These are phyloP conservation scores for Oncopeltus fasciatus DNA, from an alignment of 1,140 invertebrate genomes.

Conservation along the genomic window DNA sequence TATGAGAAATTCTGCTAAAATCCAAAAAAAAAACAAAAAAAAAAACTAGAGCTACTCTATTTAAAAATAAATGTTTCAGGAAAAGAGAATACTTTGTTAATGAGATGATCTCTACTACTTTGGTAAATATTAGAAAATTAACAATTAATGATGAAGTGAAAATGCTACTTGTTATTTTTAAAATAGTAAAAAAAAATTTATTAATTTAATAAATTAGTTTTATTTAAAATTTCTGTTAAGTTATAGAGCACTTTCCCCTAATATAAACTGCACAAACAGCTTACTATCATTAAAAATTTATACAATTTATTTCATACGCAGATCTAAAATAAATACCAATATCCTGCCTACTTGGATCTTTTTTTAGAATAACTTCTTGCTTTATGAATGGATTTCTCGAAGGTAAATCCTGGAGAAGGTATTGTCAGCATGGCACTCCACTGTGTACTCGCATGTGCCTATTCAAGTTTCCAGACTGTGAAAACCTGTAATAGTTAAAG, in stretches of 20 bases:
- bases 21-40: too few species aligned
- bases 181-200: not conserved
- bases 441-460: slow-evolving; percentile 96
- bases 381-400: not conserved
- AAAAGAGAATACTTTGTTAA: too few species aligned
- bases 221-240: not conserved
- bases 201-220: not conserved
- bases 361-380: not conserved
- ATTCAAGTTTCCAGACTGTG: slow-evolving; percentile 95
- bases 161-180: too few species aligned
- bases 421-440: slow-evolving; percentile 26
- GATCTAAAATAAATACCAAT: too few species aligned
- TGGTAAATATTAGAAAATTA: too few species aligned
- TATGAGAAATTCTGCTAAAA: too few species aligned
- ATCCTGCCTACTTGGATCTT: too few species aligned
- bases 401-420: not conserved
- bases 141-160: too few species aligned
- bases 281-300: not conserved
- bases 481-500: slow-evolving; percentile 59
- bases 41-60: too few species aligned
- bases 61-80: too few species aligned
- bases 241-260: not conserved
- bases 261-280: not conserved
- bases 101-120: too few species aligned
- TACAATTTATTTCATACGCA: too few species aligned